Conservation (phyloP, 92 coral and sea anemone species). For the Parazoanthus atlanticus region DNA sequence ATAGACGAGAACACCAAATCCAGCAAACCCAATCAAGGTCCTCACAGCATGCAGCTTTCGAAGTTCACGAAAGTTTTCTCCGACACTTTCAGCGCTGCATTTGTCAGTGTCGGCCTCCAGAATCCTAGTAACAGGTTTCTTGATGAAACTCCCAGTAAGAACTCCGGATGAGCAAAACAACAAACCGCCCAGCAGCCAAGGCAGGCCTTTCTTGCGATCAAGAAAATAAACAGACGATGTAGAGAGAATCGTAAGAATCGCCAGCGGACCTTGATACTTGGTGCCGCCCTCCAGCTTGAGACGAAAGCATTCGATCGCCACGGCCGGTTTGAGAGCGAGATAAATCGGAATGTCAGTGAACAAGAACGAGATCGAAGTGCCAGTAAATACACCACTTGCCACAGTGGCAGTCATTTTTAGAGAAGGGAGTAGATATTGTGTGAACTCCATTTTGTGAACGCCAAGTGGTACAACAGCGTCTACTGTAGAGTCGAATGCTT, state of each 20-base stretch:
- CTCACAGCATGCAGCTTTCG: conserved; percentile 28
- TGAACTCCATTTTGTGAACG: conserved; percentile 19
- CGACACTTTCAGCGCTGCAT: background rate
- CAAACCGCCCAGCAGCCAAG: conserved; percentile 23
- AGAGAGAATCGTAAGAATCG: background rate
- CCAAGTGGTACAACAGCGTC: conserved; percentile 31
- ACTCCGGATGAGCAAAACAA: conserved; percentile 32
- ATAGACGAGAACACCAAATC: conserved; percentile 26
- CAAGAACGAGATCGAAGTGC: conserved; percentile 33
- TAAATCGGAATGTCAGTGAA: conserved; percentile 30
- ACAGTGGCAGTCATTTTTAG: conserved; percentile 36
- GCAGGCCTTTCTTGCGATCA: conserved; percentile 37
- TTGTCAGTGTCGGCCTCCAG: background rate
- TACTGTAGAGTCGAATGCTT: conserved; percentile 4
- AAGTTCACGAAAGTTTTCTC: conserved; percentile 16
- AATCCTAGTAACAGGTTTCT: conserved; percentile 17
- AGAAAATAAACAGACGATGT: conserved; percentile 28
- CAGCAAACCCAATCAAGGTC: conserved; percentile 31
- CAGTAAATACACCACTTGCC: conserved; percentile 38
- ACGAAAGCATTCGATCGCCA: conserved; percentile 43
- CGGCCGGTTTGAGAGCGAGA: conserved; percentile 24
- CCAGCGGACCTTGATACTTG: conserved; percentile 28
- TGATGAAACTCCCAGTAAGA: conserved; percentile 25
- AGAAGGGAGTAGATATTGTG: conserved; percentile 7
- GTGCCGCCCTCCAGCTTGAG: conserved; percentile 28